A percentile compares a stretch with the other conserved stretches of the same genome.
phyloP scores from a whole-genome alignment of 1,140 invertebrate species.

The Heliconius melpomene region DNA sequence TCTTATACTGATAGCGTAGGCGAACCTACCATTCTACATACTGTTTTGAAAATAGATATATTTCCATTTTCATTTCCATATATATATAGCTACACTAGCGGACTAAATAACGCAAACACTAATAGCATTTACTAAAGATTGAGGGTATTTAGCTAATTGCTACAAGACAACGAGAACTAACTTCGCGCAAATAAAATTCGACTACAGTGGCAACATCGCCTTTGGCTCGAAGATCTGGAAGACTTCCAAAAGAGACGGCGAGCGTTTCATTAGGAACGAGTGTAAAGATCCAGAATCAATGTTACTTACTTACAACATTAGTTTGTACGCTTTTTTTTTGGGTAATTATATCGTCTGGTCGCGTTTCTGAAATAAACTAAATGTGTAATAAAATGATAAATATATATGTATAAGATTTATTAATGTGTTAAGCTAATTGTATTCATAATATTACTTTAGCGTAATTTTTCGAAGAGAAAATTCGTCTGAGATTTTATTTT shows the following conservation, averaged over 20 bases:
- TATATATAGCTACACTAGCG: too few species aligned
- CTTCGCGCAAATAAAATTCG: constrained; percentile 28
- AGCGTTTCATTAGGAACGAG: constrained; percentile 34
- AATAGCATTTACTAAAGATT: constrained; percentile 30
- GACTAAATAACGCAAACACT: constrained; percentile 13
- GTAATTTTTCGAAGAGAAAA: not conserved
- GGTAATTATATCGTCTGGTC: not conserved
- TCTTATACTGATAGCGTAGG: too few species aligned
- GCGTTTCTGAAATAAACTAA: not conserved
- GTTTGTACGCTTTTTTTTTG: constrained; percentile 5
- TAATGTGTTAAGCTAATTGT: not conserved
- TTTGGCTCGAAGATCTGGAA: constrained; percentile 31
- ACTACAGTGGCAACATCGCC: constrained; percentile 24
- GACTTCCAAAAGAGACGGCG: constrained; percentile 33
- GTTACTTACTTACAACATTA: constrained; percentile 8
- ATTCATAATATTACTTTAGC: not conserved
- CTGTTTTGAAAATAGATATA: too few species aligned
- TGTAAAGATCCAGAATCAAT: constrained; percentile 36
- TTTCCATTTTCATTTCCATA: too few species aligned
- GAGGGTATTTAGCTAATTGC: constrained; percentile 32
- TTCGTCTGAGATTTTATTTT: too few species aligned
- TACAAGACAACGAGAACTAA: constrained; percentile 24
- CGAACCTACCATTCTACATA: too few species aligned
- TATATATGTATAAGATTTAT: not conserved
- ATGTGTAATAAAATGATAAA: not conserved